Conservation (phyloP, 2,888 invertebrate genomes). For the Lymantria dispar region DNA sequence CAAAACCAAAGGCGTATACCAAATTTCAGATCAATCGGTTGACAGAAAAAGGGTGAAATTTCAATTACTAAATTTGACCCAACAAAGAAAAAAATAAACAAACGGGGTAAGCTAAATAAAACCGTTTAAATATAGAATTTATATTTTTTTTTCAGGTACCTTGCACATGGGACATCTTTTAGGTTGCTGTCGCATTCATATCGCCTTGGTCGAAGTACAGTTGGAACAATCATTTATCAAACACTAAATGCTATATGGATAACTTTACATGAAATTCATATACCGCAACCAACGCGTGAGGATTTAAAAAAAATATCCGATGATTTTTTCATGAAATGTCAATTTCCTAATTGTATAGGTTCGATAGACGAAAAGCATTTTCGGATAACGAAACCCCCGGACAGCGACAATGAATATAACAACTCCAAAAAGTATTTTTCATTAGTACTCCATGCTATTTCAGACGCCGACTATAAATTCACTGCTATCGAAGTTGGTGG, state of each 20-base stretch:
- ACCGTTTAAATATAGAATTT: neutral
- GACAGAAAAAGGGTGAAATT: no score
- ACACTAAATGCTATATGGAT: conserved; percentile 22
- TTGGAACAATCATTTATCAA: conserved; percentile 15
- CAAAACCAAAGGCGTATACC: no score
- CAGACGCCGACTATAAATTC: conserved; percentile 26
- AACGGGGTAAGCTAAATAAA: no score
- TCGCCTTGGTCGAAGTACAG: conserved; percentile 20
- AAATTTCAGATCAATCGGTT: no score
- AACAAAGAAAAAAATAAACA: no score
- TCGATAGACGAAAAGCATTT: conserved; percentile 27
- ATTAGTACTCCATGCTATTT: conserved; percentile 22
- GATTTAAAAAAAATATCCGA: conserved; percentile 1
- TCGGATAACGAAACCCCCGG: neutral
- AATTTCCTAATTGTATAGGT: conserved; percentile 20
- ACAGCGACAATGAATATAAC: neutral
- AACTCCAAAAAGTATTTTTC: conserved; percentile 23
- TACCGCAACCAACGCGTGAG: neutral
- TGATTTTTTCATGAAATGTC: conserved; percentile 12
- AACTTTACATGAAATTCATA: conserved; percentile 1
- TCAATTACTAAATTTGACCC: no score
- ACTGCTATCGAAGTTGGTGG: conserved; percentile 27
- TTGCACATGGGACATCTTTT: conserved; percentile 18
- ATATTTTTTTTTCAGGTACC: neutral
- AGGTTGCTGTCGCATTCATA: conserved; percentile 20